Percentiles rank a stretch among this genome's conserved stretches.
phyloP scores from a whole-genome alignment of 2,113 vertebrate genomes.

The Cacatua alba region DNA sequence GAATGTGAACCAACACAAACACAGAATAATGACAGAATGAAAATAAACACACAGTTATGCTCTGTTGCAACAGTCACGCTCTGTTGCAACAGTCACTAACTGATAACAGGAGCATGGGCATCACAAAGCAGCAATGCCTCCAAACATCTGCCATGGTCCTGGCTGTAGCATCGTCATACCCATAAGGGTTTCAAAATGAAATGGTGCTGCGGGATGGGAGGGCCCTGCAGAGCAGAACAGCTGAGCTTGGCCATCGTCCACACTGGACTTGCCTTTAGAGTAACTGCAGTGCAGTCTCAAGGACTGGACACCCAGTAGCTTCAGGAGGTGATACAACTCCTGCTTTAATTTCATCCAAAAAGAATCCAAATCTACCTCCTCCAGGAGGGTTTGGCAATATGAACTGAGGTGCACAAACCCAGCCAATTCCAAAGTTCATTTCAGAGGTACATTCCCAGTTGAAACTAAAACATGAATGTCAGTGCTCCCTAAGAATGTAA shows the following conservation, averaged over 20 bases:
- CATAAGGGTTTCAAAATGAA: rapidly evolving
- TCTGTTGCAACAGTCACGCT: not conserved
- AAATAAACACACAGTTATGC: not conserved
- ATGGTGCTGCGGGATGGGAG: not conserved
- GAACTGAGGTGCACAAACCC: not conserved
- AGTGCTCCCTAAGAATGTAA: not conserved
- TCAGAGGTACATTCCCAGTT: not conserved
- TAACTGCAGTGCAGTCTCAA: not conserved
- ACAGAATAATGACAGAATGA: not conserved
- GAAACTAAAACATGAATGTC: not conserved
- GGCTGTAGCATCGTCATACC: not conserved
- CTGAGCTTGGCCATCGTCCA: not conserved
- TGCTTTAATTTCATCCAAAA: not conserved
- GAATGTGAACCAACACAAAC: not conserved
- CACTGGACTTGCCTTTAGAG: not conserved
- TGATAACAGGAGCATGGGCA: not conserved
- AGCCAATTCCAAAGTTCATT: not conserved
- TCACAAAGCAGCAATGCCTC: not conserved
- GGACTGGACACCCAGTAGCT: too few relatives aligned
- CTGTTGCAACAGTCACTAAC: not conserved
- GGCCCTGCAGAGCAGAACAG: not conserved
- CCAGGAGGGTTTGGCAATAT: rapidly evolving
- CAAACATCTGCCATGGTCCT: not conserved
- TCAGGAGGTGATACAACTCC: not conserved
- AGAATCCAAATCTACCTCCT: not conserved